These are phyloP conservation scores for Acronicta alni DNA, from an alignment of 2,888 invertebrate genomes.

Conservation along the genomic window DNA sequence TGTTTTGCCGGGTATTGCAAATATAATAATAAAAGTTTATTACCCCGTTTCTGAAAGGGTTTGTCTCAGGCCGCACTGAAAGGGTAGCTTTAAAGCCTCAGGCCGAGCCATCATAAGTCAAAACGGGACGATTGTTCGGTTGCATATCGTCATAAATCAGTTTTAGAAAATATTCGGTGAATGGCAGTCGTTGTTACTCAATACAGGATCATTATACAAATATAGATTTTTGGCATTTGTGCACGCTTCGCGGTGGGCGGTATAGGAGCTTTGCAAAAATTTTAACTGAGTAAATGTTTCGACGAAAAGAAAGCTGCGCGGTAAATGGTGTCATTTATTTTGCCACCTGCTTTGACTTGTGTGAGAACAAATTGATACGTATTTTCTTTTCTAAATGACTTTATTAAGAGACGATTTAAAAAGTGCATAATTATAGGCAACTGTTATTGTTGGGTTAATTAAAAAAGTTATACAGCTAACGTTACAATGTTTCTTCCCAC, in stretches of 20 bases:
- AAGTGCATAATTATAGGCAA: too few relatives aligned
- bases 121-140: conserved; percentile 83
- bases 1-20: conserved; percentile 83
- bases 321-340: conserved; percentile 68
- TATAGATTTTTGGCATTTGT: conserved; percentile 87
- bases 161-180: conserved; percentile 78
- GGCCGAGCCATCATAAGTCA: conserved; percentile 80
- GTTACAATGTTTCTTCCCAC: too few relatives aligned
- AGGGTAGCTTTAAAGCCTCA: conserved; percentile 82
- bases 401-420: background rate
- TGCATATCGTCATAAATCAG: conserved; percentile 87
- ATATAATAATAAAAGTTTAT: conserved; percentile 88
- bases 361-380: conserved; percentile 37
- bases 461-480: too few relatives aligned
- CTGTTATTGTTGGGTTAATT: too few relatives aligned
- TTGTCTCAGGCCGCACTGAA: conserved; percentile 78
- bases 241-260: conserved; percentile 87
- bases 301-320: conserved; percentile 82
- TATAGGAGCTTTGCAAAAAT: conserved; percentile 76
- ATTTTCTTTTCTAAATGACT: conserved; percentile 37
- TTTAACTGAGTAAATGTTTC: conserved; percentile 70
- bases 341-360: conserved; percentile 72
- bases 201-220: conserved; percentile 88
- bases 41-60: conserved; percentile 88
- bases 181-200: conserved; percentile 81